Percentiles rank a stretch among this genome's conserved stretches.
Evolutionary conservation across 2,888 invertebrate species (phyloP).

Genomic region (Yponomeuta sedellus): DNA sequence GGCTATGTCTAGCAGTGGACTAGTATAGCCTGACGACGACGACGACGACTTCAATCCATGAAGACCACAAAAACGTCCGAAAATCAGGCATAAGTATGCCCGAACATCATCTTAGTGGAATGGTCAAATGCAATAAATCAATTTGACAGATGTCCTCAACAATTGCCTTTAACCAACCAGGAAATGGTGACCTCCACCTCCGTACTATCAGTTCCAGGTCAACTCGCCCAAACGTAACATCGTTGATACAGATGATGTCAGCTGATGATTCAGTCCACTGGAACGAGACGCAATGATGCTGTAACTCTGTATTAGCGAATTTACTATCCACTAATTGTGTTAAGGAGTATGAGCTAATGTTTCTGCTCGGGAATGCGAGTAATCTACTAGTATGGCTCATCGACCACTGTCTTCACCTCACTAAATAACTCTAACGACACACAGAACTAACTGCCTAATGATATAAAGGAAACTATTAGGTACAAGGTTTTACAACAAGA

Average conservation of each 20-base stretch:
- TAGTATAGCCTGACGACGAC: no score
- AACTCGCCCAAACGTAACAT: not conserved
- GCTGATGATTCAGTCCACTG: constrained; percentile 5
- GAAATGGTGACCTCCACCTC: not conserved
- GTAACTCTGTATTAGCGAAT: not conserved
- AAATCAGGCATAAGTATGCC: no score
- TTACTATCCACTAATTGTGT: not conserved
- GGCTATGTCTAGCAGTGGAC: no score
- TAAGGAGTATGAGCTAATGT: not conserved
- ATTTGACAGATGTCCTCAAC: constrained; percentile 4
- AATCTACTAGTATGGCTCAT: no score
- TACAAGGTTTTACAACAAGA: no score
- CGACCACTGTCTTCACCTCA: no score
- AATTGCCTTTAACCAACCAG: not conserved
- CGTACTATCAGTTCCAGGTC: not conserved
- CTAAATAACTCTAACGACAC: no score
- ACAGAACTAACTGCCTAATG: no score
- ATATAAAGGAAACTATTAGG: no score
- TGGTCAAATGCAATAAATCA: constrained; percentile 11
- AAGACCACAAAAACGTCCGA: no score
- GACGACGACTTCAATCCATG: no score
- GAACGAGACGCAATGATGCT: not conserved
- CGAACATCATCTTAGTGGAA: no score
- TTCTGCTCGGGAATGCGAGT: not conserved
- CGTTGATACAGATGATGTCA: not conserved